Percentiles rank a stretch among this genome's conserved stretches.
Evolutionary conservation across 2,888 invertebrate genomes (phyloP).

Genomic region (Eutolmus rufibarbis): DNA sequence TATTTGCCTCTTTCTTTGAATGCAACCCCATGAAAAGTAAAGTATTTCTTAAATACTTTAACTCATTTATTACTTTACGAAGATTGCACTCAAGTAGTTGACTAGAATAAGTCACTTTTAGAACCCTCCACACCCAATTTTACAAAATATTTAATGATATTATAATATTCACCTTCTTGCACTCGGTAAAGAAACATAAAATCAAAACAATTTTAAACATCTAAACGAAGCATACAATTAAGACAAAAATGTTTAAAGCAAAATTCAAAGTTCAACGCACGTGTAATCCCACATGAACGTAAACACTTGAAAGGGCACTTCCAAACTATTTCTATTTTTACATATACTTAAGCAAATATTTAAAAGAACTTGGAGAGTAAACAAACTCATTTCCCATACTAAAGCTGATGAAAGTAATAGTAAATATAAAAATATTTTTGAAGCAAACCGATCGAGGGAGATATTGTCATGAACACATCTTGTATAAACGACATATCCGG

Average conservation of each 20-base stretch:
- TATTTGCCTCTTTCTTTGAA: neutral
- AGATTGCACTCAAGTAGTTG: neutral
- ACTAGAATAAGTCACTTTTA: neutral
- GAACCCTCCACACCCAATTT: neutral
- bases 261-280: neutral
- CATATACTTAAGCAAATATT: neutral
- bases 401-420: neutral
- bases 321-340: neutral
- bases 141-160: neutral
- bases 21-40: neutral
- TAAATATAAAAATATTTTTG: neutral
- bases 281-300: neutral
- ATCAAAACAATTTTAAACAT: neutral
- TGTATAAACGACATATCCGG: neutral
- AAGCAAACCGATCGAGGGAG: neutral
- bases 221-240: neutral
- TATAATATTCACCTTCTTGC: neutral
- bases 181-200: neutral
- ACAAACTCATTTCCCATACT: neutral
- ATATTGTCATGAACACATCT: neutral
- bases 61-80: neutral
- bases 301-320: neutral
- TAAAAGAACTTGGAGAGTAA: neutral
- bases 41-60: neutral
- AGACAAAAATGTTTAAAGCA: neutral